Evolutionary conservation across 2,888 invertebrate genomes (phyloP).

Genomic region (Terebella lapidaria): DNA sequence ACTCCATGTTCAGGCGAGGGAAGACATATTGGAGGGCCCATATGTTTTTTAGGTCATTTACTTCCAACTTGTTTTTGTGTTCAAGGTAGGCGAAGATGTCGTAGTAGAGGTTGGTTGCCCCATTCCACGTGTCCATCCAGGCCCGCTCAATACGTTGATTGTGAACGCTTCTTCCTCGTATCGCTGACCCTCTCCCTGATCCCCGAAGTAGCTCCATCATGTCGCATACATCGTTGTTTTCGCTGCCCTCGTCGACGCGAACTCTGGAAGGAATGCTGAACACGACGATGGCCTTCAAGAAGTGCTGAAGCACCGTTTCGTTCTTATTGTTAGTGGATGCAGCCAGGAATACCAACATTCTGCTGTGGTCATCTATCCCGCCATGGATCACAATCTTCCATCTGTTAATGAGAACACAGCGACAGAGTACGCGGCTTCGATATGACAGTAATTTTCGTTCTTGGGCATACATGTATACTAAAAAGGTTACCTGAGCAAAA

Average conservation of each 20-base stretch:
- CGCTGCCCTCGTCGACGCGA: constrained; percentile 22
- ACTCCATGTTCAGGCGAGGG: background rate
- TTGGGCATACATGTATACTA: too few species aligned
- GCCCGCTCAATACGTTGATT: constrained; percentile 26
- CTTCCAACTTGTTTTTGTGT: too few species aligned
- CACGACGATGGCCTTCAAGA: constrained; percentile 2
- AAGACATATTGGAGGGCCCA: background rate
- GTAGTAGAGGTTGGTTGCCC: constrained; percentile 6
- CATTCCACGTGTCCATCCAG: constrained; percentile 23
- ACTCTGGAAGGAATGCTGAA: constrained; percentile 25
- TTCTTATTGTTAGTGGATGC: constrained; percentile 14
- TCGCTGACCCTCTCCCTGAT: constrained; percentile 14
- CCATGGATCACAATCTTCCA: constrained; percentile 8
- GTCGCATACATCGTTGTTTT: too few species aligned
- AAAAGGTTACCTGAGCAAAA: too few species aligned
- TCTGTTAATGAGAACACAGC: too few species aligned
- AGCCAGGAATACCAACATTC: constrained; percentile 9
- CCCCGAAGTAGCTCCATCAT: constrained; percentile 22
- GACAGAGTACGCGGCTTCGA: too few species aligned
- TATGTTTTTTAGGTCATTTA: background rate
- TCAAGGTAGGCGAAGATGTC: constrained; percentile 19
- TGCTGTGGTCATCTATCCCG: constrained; percentile 4
- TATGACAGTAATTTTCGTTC: too few species aligned
- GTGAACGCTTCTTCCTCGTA: constrained; percentile 24
- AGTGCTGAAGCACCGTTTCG: constrained; percentile 12